Evolutionary conservation across 2,113 vertebrate genomes (phyloP).

Genomic region (Cheilinus undulatus): DNA sequence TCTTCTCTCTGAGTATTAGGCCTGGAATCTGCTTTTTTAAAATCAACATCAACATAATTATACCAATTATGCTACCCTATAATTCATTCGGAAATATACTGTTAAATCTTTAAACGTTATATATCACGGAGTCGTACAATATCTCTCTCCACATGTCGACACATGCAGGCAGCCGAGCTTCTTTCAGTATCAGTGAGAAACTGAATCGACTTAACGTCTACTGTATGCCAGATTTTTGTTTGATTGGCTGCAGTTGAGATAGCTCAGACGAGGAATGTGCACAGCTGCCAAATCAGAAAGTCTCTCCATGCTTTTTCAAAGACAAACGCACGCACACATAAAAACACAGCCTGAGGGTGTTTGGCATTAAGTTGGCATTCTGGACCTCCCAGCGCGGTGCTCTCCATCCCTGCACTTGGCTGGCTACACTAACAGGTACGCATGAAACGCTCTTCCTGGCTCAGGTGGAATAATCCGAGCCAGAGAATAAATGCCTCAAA

Average conservation of each 20-base stretch:
- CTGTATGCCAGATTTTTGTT: background rate
- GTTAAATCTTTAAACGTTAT: too few species aligned
- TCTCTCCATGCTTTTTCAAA: constrained; percentile 27
- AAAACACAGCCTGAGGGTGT: constrained; percentile 22
- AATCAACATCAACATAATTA: too few species aligned
- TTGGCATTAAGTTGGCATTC: constrained; percentile 40
- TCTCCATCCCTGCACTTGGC: constrained; percentile 10
- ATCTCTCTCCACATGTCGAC: background rate
- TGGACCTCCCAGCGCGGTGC: constrained; percentile 45
- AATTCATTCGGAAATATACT: too few species aligned
- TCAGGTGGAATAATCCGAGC: constrained; percentile 1
- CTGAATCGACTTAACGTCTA: constrained; percentile 10
- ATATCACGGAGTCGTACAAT: too few species aligned
- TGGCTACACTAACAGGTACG: constrained; percentile 36
- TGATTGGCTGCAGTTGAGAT: constrained; percentile 53
- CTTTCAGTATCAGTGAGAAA: background rate
- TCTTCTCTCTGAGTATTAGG: too few species aligned
- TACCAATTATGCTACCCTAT: too few species aligned
- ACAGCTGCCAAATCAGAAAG: constrained; percentile 46
- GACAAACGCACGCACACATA: background rate
- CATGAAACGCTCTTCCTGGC: constrained; percentile 37
- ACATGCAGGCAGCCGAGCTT: background rate
- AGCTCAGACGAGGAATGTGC: constrained; percentile 49
- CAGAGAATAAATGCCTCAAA: background rate
- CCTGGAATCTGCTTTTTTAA: too few species aligned